These are phyloP conservation scores for Steinernema hermaphroditum DNA, from an alignment of 2,888 invertebrate species.

Conservation along the genomic window DNA sequence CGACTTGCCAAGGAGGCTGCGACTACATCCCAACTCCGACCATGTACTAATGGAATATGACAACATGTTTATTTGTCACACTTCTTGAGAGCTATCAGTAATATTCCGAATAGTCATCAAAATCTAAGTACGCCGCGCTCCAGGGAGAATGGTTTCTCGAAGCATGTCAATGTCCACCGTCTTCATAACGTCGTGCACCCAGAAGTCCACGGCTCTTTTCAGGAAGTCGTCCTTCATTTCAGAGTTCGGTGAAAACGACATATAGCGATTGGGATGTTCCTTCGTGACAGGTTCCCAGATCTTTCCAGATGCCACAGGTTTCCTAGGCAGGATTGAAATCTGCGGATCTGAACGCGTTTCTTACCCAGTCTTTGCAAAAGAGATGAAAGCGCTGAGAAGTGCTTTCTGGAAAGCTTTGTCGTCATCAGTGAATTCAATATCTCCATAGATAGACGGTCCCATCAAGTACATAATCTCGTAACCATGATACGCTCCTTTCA, in stretches of 20 bases:
- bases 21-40: no score
- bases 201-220: neutral
- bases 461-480: constrained; percentile 39
- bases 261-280: neutral
- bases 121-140: neutral
- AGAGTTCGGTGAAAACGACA: neutral
- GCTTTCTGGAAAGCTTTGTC: constrained; percentile 36
- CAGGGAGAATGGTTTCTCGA: neutral
- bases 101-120: no score
- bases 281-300: neutral
- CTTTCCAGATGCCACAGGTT: neutral
- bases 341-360: neutral
- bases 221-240: neutral
- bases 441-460: constrained; percentile 37
- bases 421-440: constrained; percentile 36
- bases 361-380: constrained; percentile 37
- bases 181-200: neutral
- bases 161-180: neutral
- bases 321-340: neutral
- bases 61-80: no score
- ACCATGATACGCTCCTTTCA: constrained; percentile 37
- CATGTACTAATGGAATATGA: no score
- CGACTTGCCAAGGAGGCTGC: no score
- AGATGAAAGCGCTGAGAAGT: constrained; percentile 35
- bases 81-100: no score